These are phyloP conservation scores for Lamellibrachia columna DNA, from an alignment of 2,888 invertebrate genomes.

Conservation along the genomic window DNA sequence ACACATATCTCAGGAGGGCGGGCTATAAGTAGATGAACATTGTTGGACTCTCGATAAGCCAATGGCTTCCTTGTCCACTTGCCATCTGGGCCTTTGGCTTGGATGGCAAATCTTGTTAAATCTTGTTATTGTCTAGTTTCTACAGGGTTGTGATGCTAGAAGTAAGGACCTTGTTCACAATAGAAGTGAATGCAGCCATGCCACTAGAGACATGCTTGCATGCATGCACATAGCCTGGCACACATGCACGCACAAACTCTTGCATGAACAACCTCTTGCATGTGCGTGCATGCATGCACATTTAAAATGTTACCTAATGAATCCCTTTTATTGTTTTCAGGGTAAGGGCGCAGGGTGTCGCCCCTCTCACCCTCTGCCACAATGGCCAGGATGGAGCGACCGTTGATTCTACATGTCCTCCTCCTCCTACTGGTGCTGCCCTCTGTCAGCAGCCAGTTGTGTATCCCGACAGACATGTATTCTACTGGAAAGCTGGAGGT, in stretches of 20 bases:
- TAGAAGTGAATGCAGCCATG: background rate
- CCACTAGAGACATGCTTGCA: background rate
- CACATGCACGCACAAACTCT: background rate
- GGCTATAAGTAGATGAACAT: too few relatives aligned
- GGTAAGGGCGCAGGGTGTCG: conserved; percentile 6
- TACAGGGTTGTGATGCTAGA: too few relatives aligned
- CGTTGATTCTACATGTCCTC: background rate
- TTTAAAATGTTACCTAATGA: background rate
- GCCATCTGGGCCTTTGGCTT: too few relatives aligned
- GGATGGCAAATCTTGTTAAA: too few relatives aligned
- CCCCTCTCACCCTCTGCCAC: conserved; percentile 12
- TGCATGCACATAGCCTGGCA: background rate
- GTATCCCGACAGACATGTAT: background rate
- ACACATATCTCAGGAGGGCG: too few relatives aligned
- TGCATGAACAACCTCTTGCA: background rate
- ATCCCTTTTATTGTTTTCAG: background rate
- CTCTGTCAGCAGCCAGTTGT: background rate
- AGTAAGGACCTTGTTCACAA: too few relatives aligned
- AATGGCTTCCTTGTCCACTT: too few relatives aligned
- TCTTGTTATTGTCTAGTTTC: too few relatives aligned
- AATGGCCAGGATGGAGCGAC: background rate
- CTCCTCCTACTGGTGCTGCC: background rate
- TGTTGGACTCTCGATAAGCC: too few relatives aligned
- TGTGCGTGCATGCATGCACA: background rate
- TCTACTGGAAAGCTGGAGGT: background rate